Conservation (phyloP, 2,888 invertebrate genomes). For the Sphaerophoria taeniata region DNA sequence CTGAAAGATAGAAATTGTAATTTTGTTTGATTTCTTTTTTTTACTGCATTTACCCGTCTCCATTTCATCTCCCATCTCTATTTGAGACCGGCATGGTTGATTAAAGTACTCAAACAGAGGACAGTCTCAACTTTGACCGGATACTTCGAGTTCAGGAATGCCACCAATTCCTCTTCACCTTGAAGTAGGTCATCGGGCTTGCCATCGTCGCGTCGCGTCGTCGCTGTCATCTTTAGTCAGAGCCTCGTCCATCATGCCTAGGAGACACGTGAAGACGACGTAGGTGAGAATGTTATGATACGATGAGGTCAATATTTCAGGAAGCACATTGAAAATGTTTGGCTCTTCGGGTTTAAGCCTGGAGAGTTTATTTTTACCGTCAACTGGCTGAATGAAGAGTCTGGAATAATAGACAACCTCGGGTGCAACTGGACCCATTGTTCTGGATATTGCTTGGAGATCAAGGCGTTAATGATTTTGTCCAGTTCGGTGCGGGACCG, state of each 20-base stretch:
- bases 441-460: constrained; percentile 71
- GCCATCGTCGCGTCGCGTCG: too few species aligned
- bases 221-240: constrained; percentile 32
- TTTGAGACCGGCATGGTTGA: constrained; percentile 79
- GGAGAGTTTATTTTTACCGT: constrained; percentile 76
- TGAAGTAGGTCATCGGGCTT: constrained; percentile 77
- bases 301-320: constrained; percentile 76
- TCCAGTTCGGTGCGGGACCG: constrained; percentile 77
- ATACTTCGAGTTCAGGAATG: constrained; percentile 78
- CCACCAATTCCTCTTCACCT: constrained; percentile 77
- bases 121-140: constrained; percentile 78
- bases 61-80: too few species aligned
- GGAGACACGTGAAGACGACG: constrained; percentile 78
- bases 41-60: constrained; percentile 75
- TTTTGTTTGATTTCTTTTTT: background rate
- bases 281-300: constrained; percentile 79
- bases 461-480: constrained; percentile 76
- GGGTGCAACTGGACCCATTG: constrained; percentile 76
- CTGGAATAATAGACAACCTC: constrained; percentile 76
- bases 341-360: constrained; percentile 63
- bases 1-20: constrained; percentile 45
- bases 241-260: constrained; percentile 75
- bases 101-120: constrained; percentile 79
- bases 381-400: constrained; percentile 46
- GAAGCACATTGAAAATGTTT: constrained; percentile 75